Evolutionary conservation across 2,797 vertebrate genomes (phyloP).

Genomic region (Lacerta bilineata): DNA sequence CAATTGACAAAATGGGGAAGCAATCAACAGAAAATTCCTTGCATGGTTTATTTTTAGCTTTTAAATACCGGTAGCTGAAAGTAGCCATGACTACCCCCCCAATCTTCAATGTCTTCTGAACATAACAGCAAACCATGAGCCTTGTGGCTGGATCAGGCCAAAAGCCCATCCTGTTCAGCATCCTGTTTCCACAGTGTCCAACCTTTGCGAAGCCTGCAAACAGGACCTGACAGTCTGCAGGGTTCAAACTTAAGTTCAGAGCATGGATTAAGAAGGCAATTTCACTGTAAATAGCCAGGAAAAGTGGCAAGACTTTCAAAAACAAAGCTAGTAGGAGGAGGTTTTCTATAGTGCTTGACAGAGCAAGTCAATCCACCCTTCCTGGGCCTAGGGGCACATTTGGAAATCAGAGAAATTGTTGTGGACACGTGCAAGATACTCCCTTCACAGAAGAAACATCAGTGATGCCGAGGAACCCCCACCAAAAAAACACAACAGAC

Average conservation of each 20-base stretch:
- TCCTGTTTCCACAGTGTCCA: no score
- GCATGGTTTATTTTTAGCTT: slow-evolving; percentile 41
- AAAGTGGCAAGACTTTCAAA: background rate
- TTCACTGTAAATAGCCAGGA: slow-evolving; percentile 13
- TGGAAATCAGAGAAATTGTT: no score
- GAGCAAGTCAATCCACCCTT: background rate
- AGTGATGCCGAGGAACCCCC: no score
- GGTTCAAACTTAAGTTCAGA: slow-evolving; percentile 38
- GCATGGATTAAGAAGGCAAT: slow-evolving; percentile 14
- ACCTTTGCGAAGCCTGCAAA: no score
- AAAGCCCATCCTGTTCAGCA: no score
- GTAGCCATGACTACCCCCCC: slow-evolving; percentile 23
- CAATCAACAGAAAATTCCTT: slow-evolving; percentile 36
- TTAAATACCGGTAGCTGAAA: rapidly evolving
- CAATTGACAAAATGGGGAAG: slow-evolving; percentile 46
- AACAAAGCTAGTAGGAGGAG: slow-evolving; percentile 8
- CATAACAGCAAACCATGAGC: no score
- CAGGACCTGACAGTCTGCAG: slow-evolving; percentile 43
- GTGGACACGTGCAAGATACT: no score
- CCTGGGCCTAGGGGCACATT: no score
- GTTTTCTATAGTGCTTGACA: slow-evolving; percentile 35
- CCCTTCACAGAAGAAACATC: no score
- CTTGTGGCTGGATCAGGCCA: no score
- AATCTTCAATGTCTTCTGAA: slow-evolving; percentile 37
- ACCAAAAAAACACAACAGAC: no score